Percentiles rank a stretch among this genome's conserved stretches.
Evolutionary conservation across 2,113 vertebrate genomes (phyloP).

Genomic region (Paramormyrops kingsleyae): DNA sequence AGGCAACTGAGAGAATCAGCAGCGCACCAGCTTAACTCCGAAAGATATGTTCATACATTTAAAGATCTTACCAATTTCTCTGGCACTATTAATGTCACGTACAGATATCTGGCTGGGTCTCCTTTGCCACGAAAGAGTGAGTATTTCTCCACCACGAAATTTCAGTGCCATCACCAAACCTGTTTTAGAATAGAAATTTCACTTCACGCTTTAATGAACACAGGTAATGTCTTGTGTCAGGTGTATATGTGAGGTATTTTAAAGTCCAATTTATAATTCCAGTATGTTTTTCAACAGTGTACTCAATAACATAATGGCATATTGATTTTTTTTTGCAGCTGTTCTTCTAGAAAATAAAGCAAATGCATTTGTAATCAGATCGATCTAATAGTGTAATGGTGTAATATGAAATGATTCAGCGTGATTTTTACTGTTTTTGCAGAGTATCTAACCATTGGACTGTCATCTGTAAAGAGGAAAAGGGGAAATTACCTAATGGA

Average conservation of each 20-base stretch:
- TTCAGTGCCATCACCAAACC: not conserved
- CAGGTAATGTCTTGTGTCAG: not conserved
- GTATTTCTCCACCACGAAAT: slow-evolving; percentile 31
- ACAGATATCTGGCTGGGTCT: slow-evolving; percentile 85
- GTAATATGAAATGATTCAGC: not conserved
- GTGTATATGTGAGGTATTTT: not conserved
- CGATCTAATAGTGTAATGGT: not conserved
- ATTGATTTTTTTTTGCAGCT: not conserved
- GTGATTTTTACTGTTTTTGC: slow-evolving; percentile 12
- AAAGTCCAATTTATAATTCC: not conserved
- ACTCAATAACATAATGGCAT: not conserved
- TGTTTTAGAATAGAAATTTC: not conserved
- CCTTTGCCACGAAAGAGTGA: slow-evolving; percentile 86
- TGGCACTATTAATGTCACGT: slow-evolving; percentile 88
- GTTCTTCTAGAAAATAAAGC: not conserved
- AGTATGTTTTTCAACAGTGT: not conserved
- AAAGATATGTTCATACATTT: slow-evolving; percentile 79
- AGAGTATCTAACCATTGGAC: slow-evolving; percentile 92
- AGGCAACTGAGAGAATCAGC: slow-evolving; percentile 77
- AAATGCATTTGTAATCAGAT: not conserved
- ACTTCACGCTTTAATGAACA: not conserved
- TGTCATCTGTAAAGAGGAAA: slow-evolving; percentile 91
- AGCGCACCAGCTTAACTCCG: slow-evolving; percentile 76
- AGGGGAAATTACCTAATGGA: slow-evolving; percentile 92
- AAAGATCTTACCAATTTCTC: slow-evolving; percentile 91